Evolutionary conservation across 2,113 vertebrate genomes (phyloP).

Genomic region (Pterocles gutturalis): DNA sequence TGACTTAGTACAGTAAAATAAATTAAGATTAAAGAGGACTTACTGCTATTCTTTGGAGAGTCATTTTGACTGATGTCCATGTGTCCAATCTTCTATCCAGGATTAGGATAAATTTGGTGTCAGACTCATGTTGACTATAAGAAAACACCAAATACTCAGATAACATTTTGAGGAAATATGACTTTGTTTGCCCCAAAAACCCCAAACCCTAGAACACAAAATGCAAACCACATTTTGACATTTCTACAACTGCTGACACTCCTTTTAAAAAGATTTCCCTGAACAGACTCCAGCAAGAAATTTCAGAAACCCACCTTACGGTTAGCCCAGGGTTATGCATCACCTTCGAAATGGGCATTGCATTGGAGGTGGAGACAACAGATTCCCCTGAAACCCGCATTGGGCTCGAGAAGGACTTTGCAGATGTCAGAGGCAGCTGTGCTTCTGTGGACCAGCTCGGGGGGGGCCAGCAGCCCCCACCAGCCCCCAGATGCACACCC

Average conservation of each 20-base stretch:
- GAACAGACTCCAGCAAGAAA: background rate
- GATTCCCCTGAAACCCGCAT: accelerated
- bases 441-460: background rate
- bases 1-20: background rate
- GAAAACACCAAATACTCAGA: background rate
- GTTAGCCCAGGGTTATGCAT: background rate
- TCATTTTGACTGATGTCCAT: slow-evolving; percentile 93
- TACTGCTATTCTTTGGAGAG: slow-evolving; percentile 92
- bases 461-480: background rate
- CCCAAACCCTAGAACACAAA: background rate
- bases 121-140: slow-evolving; percentile 86
- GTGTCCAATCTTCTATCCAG: slow-evolving; percentile 95
- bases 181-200: background rate
- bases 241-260: background rate
- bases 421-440: background rate
- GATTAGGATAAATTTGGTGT: slow-evolving; percentile 93
- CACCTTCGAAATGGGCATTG: background rate
- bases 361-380: background rate
- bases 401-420: background rate
- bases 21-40: slow-evolving; percentile 57
- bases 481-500: background rate
- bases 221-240: background rate
- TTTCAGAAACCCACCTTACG: background rate
- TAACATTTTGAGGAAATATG: background rate
- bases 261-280: background rate